Conservation (phyloP, 1,140 invertebrate genomes). For the Penaeus chinensis region DNA sequence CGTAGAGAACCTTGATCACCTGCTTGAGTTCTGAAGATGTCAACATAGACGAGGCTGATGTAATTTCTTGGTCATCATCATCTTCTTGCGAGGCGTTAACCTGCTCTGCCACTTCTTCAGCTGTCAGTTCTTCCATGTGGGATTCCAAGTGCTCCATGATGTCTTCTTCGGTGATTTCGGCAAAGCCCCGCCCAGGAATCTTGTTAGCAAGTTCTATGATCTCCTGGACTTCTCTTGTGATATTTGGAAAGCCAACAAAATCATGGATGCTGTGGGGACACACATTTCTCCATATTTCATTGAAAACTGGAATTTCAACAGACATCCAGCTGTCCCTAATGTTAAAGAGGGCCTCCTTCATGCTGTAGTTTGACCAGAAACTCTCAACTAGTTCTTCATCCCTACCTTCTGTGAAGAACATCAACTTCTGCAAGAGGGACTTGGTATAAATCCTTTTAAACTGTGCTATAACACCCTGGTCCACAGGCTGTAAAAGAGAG, state of each 20-base stretch:
- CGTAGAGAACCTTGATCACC: no score
- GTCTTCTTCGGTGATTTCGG: neutral
- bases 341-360: neutral
- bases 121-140: conserved; percentile 7
- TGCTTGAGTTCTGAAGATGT: no score
- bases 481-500: conserved; percentile 3
- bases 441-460: conserved; percentile 6
- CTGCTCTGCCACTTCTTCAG: neutral
- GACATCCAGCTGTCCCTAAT: conserved; percentile 1
- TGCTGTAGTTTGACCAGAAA: neutral
- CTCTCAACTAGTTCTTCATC: neutral
- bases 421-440: conserved; percentile 1
- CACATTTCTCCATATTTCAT: neutral
- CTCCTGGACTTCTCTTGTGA: conserved; percentile 3
- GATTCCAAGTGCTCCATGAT: neutral
- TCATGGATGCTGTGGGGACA: conserved; percentile 9
- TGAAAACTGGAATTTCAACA: neutral
- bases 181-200: conserved; percentile 9
- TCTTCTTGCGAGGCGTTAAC: neutral
- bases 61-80: neutral
- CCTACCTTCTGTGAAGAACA: neutral
- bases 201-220: neutral
- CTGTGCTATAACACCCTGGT: conserved; percentile 5
- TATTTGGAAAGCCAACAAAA: conserved; percentile 1
- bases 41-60: neutral